Evolutionary conservation across 2,797 vertebrate genomes (phyloP), one percentile per base, ranked within the genome.

Genomic region (Paguma larvata): DNA sequence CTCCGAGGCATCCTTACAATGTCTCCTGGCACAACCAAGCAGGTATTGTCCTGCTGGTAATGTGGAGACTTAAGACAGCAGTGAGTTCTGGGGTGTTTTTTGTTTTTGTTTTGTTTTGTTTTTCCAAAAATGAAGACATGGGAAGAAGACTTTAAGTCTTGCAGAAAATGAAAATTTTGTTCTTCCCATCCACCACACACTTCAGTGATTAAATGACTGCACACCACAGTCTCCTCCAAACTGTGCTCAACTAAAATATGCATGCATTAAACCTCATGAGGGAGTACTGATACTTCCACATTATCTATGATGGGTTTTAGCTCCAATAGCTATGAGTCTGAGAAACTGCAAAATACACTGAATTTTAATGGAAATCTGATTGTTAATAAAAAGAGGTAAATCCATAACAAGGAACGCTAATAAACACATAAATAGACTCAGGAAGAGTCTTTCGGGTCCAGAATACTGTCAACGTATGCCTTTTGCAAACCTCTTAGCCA

Each of bases 341-440:
- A 97, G 79, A 97, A 97, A 94, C 85, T 94, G 92, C n/a, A 95
- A 95, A 97, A 97, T 80, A 94, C 18, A 94, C 41, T 79, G 73
- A 96, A 96, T 96, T 96, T 93, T 95, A 96, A 97, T 89, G 84
- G 85, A 96, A 97, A 91, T 83, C 90, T 97, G 90, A 95, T 63
- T 95, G 38, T 85, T 96, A 96, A 92, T 80, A 97, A 96, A 93
- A 97, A 96, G 41, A 95, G 12, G 79, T 67, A 96, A 96, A 96
- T 95, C 56, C 78, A 79, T 78, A 97, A 96, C 19, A n/a, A 94
- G 62, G 19, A 94, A 87, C 18, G 46, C 6, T 92, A 90, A 85
- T 10, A 91, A 48, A 96, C 21, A 96, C 32, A 91, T 70, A 88
- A 88, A 83, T 79, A 62, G 18, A 75, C 65, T 94, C 38, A 77